Base-by-base conservation (phyloP, 2,888 invertebrate species). In the Melitaea athalia region DNA sequence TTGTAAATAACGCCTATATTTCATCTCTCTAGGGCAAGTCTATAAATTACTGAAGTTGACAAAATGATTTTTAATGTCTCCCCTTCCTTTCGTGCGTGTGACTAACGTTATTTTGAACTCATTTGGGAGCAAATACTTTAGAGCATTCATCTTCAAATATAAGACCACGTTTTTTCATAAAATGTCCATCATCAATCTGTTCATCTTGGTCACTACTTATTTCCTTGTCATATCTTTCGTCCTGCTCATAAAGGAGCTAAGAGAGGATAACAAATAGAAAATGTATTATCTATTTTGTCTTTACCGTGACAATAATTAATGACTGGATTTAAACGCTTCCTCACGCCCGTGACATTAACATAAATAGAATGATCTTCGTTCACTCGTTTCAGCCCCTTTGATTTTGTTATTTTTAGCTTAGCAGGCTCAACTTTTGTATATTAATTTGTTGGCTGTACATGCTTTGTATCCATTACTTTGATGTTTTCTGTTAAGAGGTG, bases 251-350 rank as follows among this genome's bases (percentile, higher is more conserved):
- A 87, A 82, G 81, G 78, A 80, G 78, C 79, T 84, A 77, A 76
- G 72, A 81, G 85, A 86, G 83, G 84, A 87, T 83, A 91, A 89
- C 91, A 88, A 90, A 92, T 92, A 89, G 86, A 85, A 85, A 87
- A 91, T 82, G 86, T 88, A 90, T 91, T 92, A 92, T 91, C 91
- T 92, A 92, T 92, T 92, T 91, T 89, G 91, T 91, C 89, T 89
- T 86, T 85, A 84, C 83, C 81, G 84, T 92, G 92, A 92, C 92
- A 92, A 92, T 92, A 92, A 92, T 92, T 92, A 92, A 92, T 92
- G 92, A 86, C 83, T 89, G 92, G 92, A 91, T 91, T 92, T 92
- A 92, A 92, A 92, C 90, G 92, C 92, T 92, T 92, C 92, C 92
- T 92, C 92, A 92, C 92, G 92, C 90, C 91, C 91, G 91, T 91